These are phyloP conservation scores for Bembecia ichneumoniformis DNA, from an alignment of 2,888 invertebrate genomes.

Conservation along the genomic window DNA sequence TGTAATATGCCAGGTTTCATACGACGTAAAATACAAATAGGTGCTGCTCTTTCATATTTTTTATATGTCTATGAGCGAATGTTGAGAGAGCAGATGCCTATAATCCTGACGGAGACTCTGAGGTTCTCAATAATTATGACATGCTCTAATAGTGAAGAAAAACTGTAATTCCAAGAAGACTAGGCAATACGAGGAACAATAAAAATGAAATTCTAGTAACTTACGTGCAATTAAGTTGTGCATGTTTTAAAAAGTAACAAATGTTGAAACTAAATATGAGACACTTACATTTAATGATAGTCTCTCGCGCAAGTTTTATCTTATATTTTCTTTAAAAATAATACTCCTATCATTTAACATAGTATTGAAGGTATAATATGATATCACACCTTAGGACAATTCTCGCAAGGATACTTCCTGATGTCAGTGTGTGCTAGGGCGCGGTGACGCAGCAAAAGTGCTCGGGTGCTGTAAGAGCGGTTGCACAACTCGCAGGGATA, in stretches of 20 bases:
- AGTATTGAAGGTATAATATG: background rate
- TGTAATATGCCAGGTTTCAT: conserved; percentile 75
- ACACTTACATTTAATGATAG: no score
- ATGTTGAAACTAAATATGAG: background rate
- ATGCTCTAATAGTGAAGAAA: no score
- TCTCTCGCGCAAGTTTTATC: no score
- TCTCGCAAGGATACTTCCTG: conserved; percentile 93
- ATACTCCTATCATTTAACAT: background rate
- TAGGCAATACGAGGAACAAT: no score
- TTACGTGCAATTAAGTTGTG: background rate
- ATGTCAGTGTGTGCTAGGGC: conserved; percentile 85
- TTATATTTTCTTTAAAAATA: background rate
- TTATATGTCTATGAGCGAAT: no score
- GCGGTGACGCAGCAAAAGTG: conserved; percentile 85
- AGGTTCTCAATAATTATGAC: no score
- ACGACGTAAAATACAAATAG: conserved; percentile 31
- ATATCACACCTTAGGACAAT: conserved; percentile 83
- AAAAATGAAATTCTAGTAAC: conserved; percentile 2
- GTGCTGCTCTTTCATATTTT: no score
- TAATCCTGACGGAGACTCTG: no score
- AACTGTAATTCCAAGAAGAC: no score
- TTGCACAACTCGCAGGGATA: conserved; percentile 89
- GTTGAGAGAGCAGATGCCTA: no score
- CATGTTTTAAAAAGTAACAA: conserved; percentile 5
- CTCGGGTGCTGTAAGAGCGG: conserved; percentile 85